Evolutionary conservation across 1,140 invertebrate species (phyloP).

Genomic region (Adoxophyes honmai): DNA sequence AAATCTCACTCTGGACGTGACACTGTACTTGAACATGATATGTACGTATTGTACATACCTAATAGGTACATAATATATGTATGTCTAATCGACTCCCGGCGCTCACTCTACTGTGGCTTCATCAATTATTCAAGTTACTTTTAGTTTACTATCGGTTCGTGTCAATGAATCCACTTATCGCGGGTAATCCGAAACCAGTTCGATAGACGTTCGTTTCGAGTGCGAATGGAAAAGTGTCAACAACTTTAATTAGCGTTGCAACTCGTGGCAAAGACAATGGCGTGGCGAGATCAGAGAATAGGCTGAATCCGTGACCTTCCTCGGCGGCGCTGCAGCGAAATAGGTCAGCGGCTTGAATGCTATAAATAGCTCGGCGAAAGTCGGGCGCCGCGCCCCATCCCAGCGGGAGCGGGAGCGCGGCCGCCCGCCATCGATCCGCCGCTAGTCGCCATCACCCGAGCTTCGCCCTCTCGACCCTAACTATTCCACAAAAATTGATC

Average conservation of each 20-base stretch:
- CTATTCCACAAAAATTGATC: constrained; percentile 54
- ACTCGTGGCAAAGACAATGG: constrained; percentile 70
- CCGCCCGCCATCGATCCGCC: constrained; percentile 59
- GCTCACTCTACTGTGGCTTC: too few relatives aligned
- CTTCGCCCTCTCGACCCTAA: constrained; percentile 33
- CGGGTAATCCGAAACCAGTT: constrained; percentile 24
- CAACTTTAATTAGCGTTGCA: constrained; percentile 75
- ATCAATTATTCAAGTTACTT: too few relatives aligned
- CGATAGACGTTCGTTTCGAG: constrained; percentile 43
- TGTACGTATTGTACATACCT: too few relatives aligned
- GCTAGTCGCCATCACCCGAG: constrained; percentile 26
- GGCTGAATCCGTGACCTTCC: constrained; percentile 74
- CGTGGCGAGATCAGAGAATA: constrained; percentile 64
- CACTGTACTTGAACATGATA: too few relatives aligned
- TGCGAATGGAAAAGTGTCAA: constrained; percentile 63
- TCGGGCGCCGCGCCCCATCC: constrained; percentile 66
- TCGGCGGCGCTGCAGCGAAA: constrained; percentile 69
- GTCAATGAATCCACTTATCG: too few relatives aligned
- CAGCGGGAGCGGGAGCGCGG: constrained; percentile 39
- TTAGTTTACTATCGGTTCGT: too few relatives aligned
- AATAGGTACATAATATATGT: too few relatives aligned
- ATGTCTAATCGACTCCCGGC: too few relatives aligned
- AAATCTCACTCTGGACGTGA: too few relatives aligned
- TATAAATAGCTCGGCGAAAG: constrained; percentile 75
- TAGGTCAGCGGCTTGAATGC: constrained; percentile 74